Evolutionary conservation across 2,888 invertebrate species (phyloP).

Genomic region (Xanthorhoe designata): DNA sequence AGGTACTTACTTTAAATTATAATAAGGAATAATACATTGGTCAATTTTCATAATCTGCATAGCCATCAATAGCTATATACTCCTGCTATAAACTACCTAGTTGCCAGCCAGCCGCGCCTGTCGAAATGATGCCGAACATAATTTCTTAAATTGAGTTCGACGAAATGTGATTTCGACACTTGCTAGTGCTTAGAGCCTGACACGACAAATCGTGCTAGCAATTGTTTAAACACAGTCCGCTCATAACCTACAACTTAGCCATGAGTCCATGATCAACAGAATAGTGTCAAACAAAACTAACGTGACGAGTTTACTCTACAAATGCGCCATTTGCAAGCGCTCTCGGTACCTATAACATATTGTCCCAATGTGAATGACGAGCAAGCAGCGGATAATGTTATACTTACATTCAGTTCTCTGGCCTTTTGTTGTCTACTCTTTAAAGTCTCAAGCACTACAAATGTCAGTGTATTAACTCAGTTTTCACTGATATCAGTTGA

Average conservation of each 20-base stretch:
- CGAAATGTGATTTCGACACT: conserved; percentile 61
- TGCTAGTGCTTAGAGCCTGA: conserved; percentile 53
- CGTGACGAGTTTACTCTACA: conserved; percentile 2
- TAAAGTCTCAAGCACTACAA: no score
- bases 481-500: no score
- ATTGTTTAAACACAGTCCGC: conserved; percentile 47
- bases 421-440: no score
- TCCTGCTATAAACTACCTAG: conserved; percentile 47
- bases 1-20: no score
- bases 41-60: conserved; percentile 37
- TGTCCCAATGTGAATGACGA: no score
- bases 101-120: conserved; percentile 52
- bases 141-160: conserved; percentile 67
- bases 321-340: neutral
- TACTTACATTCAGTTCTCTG: no score
- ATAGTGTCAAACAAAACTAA: conserved; percentile 21
- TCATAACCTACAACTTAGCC: conserved; percentile 26
- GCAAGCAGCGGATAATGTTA: no score
- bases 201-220: conserved; percentile 55
- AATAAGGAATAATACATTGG: conserved; percentile 14
- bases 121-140: conserved; percentile 61
- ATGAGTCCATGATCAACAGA: conserved; percentile 9
- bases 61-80: conserved; percentile 54
- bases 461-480: no score
- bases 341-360: no score